A percentile compares a stretch with the other conserved stretches of the same genome.
Evolutionary conservation across 2,888 invertebrate genomes (phyloP).

Genomic region (Oegoconia quadripuncta): DNA sequence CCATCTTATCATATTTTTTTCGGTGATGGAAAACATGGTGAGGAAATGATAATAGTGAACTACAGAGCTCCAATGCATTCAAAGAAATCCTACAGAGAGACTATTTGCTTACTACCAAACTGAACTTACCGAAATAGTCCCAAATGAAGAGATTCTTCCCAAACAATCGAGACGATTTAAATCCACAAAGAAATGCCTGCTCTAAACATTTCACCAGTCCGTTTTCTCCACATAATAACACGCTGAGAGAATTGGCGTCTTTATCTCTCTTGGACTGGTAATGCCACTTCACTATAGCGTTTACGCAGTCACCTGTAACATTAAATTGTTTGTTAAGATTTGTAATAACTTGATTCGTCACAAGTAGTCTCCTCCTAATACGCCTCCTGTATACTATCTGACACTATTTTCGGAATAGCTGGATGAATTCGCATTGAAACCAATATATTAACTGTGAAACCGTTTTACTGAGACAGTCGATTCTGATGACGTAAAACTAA

Average conservation of each 20-base stretch:
- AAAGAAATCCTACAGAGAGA: no score
- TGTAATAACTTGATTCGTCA: not conserved
- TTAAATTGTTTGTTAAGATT: not conserved
- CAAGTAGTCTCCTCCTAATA: not conserved
- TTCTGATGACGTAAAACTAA: no score
- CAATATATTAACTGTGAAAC: no score
- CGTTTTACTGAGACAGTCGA: no score
- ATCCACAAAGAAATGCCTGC: slow-evolving; percentile 96
- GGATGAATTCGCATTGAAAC: not conserved
- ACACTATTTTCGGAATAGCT: no score
- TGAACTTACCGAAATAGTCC: slow-evolving; percentile 94
- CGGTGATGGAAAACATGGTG: no score
- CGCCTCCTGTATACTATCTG: no score
- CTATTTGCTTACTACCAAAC: no score
- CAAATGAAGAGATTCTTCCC: slow-evolving; percentile 97
- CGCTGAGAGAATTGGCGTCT: slow-evolving; percentile 90
- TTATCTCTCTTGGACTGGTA: slow-evolving; percentile 92
- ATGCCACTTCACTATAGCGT: slow-evolving; percentile 97
- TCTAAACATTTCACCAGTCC: slow-evolving; percentile 96
- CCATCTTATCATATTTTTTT: no score
- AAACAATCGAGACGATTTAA: slow-evolving; percentile 95
- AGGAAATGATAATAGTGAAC: no score
- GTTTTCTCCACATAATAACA: slow-evolving; percentile 95
- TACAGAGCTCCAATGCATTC: no score
- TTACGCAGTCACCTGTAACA: slow-evolving; percentile 92